Evolutionary conservation across 2,888 invertebrate genomes (phyloP), one percentile per base, ranked within the genome.

Genomic region (Gonocerus acuteangulatus): DNA sequence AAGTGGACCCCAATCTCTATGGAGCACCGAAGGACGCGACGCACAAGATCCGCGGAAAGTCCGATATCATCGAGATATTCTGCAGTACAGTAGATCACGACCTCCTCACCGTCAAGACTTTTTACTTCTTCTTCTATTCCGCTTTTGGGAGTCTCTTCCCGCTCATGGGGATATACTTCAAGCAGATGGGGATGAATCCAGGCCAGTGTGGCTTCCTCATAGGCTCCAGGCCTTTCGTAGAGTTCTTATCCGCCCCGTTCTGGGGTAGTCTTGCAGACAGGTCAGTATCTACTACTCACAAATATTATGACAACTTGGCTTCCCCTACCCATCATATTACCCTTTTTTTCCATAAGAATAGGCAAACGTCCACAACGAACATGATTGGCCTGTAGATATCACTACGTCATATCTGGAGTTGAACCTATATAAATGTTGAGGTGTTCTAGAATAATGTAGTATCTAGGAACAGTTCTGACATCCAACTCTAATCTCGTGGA

Each of bases 111-210:
- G 94, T 95, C 69, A 97, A 99, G 77, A 87, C 92, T 19, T 99
- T 99, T 77, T 99, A 99, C 75, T 96, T 99, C 78, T 96, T 96
- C 81, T 99, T 97, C 79, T 99, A 96, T 76, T 94, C 96, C 44
- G 96, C 97, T 1, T 99, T 99, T 74, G 99, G 99, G 4, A 95
- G 95, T 1, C 81, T 99, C 15, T 99, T 97, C 74, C 99, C 99
- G 0, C 78, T 99, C 65, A 91, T 99, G 87, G 97, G 95, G 36
- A 93, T 99, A 48, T 99, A 97, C 78, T 99, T 99, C 80, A 99
- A 99, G 78, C 97, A 97, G 79, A 88, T 97, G 86, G 95, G 95
- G 63, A 95, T 99, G 95, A 96, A 95, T 76, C 92, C 96, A 1
- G 88, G 89, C 16, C 95, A 96, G 74, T 91, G 93, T 72, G 95